These are phyloP conservation scores for Drosophila guanche DNA, from an alignment of 1,140 invertebrate species.

Conservation along the genomic window DNA sequence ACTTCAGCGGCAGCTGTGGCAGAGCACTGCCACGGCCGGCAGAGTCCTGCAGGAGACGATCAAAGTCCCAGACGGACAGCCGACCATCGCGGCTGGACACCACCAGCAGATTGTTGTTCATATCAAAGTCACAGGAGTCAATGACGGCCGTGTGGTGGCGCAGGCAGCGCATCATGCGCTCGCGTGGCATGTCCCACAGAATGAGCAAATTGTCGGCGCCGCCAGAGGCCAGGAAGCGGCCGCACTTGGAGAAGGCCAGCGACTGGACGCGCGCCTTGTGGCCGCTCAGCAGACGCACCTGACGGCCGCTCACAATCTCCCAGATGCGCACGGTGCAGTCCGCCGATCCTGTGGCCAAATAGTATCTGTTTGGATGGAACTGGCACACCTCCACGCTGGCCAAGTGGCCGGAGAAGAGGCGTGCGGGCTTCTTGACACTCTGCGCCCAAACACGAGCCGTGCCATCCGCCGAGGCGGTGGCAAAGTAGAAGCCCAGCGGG, in stretches of 20 bases:
- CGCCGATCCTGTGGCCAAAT: slow-evolving; percentile 45
- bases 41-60: slow-evolving; percentile 11
- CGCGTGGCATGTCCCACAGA: slow-evolving; percentile 25
- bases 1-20: background rate
- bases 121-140: slow-evolving; percentile 21
- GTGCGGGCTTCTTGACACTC: slow-evolving; percentile 5
- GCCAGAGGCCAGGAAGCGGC: slow-evolving; percentile 36
- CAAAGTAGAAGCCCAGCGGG: slow-evolving; percentile 41
- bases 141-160: slow-evolving; percentile 18
- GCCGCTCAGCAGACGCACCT: slow-evolving; percentile 40
- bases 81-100: slow-evolving; percentile 24
- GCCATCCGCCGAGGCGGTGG: slow-evolving; percentile 30
- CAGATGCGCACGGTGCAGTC: slow-evolving; percentile 48
- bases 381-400: slow-evolving; percentile 27
- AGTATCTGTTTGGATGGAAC: slow-evolving; percentile 47
- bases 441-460: slow-evolving; percentile 47
- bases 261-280: slow-evolving; percentile 14
- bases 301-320: slow-evolving; percentile 28
- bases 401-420: slow-evolving; percentile 32
- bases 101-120: slow-evolving; percentile 30
- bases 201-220: slow-evolving; percentile 22
- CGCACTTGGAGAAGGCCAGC: slow-evolving; percentile 34
- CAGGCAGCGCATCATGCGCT: slow-evolving; percentile 13
- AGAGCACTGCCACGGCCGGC: too few species aligned
- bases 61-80: slow-evolving; percentile 47